Percentiles rank a stretch among this genome's conserved stretches.
phyloP scores from a whole-genome alignment of 2,113 vertebrate genomes.

The Paradisaea rubra region DNA sequence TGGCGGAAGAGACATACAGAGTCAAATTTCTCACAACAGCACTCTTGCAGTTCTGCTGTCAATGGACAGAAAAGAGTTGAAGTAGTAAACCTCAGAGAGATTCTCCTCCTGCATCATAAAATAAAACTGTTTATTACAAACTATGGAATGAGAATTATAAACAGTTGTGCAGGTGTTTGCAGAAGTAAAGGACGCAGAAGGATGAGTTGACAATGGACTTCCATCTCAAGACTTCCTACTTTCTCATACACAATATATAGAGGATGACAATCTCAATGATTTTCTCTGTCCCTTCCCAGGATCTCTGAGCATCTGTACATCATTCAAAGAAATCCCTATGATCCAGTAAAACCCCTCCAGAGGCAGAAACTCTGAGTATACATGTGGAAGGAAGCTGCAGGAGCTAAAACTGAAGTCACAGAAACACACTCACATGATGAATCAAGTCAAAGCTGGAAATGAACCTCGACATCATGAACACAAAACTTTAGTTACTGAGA shows the following conservation, averaged over 20 bases:
- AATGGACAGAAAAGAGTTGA: not conserved
- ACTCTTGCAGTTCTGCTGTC: not conserved
- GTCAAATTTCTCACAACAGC: not conserved
- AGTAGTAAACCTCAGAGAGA: not conserved
- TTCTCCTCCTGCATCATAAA: not conserved
- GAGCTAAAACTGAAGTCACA: not conserved
- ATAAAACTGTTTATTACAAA: not conserved
- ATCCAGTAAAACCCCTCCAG: not conserved
- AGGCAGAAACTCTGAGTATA: not conserved
- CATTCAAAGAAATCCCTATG: not conserved
- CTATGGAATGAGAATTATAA: not conserved
- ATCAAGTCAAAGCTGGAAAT: not conserved
- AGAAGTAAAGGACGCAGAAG: not conserved
- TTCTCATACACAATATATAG: not conserved
- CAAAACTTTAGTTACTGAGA: not conserved
- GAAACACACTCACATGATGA: not conserved
- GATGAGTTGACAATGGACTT: not conserved
- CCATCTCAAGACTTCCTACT: not conserved
- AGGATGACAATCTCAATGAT: not conserved
- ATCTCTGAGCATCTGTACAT: not conserved
- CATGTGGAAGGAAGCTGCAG: not conserved
- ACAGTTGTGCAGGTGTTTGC: not conserved
- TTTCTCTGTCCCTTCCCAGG: not conserved
- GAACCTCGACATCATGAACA: not conserved
- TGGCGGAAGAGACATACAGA: not conserved